Evolutionary conservation across 2,888 invertebrate genomes (phyloP).

Genomic region (Eurois occulta): DNA sequence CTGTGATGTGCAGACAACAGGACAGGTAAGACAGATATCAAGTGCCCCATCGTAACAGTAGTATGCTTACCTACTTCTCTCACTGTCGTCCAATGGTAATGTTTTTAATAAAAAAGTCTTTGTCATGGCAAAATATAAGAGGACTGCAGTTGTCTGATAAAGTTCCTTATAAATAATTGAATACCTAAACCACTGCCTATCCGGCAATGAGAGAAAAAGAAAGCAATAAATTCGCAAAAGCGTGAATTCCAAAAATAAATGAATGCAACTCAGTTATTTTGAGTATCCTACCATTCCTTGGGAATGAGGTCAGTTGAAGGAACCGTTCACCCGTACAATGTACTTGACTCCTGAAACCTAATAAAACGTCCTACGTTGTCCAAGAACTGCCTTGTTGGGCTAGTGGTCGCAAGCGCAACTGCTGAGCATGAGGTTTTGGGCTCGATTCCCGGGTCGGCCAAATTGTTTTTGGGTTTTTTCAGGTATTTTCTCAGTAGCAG

Average conservation of each 20-base stretch:
- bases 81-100: neutral
- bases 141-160: neutral
- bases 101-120: neutral
- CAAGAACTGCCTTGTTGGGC: neutral
- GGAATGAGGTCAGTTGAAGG: slow-evolving; percentile 10
- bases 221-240: neutral
- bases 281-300: neutral
- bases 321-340: neutral
- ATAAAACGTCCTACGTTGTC: neutral
- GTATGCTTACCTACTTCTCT: neutral
- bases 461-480: neutral
- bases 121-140: neutral
- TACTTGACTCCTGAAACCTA: neutral
- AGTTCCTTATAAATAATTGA: neutral
- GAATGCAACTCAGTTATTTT: neutral
- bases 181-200: neutral
- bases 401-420: neutral
- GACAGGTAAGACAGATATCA: too few relatives aligned
- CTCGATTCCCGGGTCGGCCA: neutral
- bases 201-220: neutral
- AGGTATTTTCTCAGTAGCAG: neutral
- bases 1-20: too few relatives aligned
- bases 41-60: too few relatives aligned
- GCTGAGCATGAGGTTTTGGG: neutral
- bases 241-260: neutral